Base-by-base conservation (phyloP, 1,140 invertebrate genomes). In the Drosophila simulans region DNA sequence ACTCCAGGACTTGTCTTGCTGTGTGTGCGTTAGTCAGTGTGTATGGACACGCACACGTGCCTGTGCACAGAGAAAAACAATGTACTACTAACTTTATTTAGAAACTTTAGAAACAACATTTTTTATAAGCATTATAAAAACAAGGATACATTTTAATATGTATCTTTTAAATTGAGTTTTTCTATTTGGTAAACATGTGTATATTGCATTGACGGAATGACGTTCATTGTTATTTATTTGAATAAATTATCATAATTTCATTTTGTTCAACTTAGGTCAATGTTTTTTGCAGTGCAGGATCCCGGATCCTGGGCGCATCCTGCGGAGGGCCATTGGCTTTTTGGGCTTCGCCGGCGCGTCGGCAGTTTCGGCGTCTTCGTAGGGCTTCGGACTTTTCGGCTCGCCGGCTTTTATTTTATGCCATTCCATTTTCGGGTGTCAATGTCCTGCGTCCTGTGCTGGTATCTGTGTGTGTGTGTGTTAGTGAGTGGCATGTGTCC, bases 1-100 rank as follows among this genome's bases (percentile, higher is more conserved):
- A 57, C 58, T 15, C 46, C 46, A 62, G 65, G 65, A 60, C 48
- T 54, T 46, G 51, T 53, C 59, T 49, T 37, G 52, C 43, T 64
- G 42, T 54, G 63, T 74, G 56, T 77, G 68, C 60, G 70, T 62
- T 56, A 56, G 59, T 79, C 59, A 64, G 62, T 59, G 66, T 57
- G 45, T 70, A 65, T 77, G 73, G 78, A 82, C 79, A 86, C 83
- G 83, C 79, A 88, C 83, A 86, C 82, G 82, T 86, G 82, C 80
- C 68, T 34, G 51, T 43, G 22, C 64, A 73, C 40, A 7, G 31
- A 8, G 51, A 22, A 5, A 13, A 56, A 49, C 13, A 46, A 15
- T 25, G 31, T 22, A 0, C 20, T 2, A 22, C 20, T 22, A 22
- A 22, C 20, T 22, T 22, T 17, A 17, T 17, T 17, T 17, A 17